These are phyloP conservation scores for Limenitis camilla DNA, from an alignment of 2,888 invertebrate species.

Conservation along the genomic window DNA sequence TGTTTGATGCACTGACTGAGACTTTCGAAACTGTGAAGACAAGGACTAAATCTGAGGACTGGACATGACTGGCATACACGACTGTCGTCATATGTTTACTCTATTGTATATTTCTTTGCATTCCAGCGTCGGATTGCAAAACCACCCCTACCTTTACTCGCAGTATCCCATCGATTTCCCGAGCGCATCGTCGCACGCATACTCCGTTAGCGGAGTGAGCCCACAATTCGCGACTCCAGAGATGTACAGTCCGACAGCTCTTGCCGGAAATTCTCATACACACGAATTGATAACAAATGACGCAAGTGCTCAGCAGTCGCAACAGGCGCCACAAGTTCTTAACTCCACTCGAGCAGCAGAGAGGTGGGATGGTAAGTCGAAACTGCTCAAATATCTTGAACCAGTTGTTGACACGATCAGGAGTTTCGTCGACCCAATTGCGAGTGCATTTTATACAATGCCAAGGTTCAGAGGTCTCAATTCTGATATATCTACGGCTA, in stretches of 20 bases:
- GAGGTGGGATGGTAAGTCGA: conserved; percentile 72
- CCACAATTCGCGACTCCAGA: conserved; percentile 66
- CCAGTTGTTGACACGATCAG: conserved; percentile 56
- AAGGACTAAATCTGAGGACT: conserved; percentile 8
- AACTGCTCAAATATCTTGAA: conserved; percentile 62
- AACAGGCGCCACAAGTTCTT: conserved; percentile 59
- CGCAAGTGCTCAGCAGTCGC: conserved; percentile 70
- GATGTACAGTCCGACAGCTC: conserved; percentile 62
- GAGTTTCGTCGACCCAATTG: conserved; percentile 56
- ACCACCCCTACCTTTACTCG: conserved; percentile 69
- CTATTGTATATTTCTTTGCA: conserved; percentile 45
- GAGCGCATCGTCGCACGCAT: conserved; percentile 70
- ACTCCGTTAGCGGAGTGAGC: conserved; percentile 69
- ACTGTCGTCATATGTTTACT: neutral
- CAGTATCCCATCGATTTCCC: conserved; percentile 74
- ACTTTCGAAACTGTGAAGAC: too few species aligned
- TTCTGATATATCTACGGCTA: conserved; percentile 53
- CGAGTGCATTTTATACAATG: conserved; percentile 59
- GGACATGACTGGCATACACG: conserved; percentile 11
- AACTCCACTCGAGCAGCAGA: conserved; percentile 65
- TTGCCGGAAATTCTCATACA: conserved; percentile 53
- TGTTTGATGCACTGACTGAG: too few species aligned
- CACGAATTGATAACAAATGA: conserved; percentile 64
- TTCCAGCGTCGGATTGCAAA: conserved; percentile 70
- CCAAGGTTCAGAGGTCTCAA: conserved; percentile 62